These are phyloP conservation scores for Neopelma chrysocephalum DNA, from an alignment of 2,797 vertebrate species.

Conservation along the genomic window DNA sequence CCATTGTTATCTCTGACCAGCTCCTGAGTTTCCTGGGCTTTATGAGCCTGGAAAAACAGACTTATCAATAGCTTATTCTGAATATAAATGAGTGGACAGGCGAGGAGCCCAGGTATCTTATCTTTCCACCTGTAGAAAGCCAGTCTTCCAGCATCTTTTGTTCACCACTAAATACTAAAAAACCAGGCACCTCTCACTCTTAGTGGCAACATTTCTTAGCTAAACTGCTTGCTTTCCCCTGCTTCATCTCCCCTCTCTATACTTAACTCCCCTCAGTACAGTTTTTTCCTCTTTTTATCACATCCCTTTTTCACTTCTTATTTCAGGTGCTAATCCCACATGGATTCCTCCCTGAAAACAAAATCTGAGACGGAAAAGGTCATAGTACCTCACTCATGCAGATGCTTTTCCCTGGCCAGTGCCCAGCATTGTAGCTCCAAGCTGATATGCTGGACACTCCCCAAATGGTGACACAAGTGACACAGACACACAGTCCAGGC, in stretches of 20 bases:
- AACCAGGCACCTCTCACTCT: background rate
- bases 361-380: background rate
- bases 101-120: background rate
- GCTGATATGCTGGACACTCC: background rate
- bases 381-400: background rate
- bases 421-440: background rate
- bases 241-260: background rate
- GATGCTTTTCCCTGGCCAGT: background rate
- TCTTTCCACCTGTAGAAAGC: background rate
- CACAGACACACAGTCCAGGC: background rate
- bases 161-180: background rate
- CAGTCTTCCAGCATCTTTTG: background rate
- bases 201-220: background rate
- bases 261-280: background rate
- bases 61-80: background rate
- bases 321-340: background rate
- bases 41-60: background rate
- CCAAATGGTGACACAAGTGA: background rate
- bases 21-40: background rate
- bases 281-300: background rate
- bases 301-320: background rate
- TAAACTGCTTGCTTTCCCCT: background rate
- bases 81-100: background rate
- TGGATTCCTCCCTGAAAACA: background rate
- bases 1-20: background rate